Conservation (phyloP, 2,888 invertebrate species). For the Homarus gammarus region DNA sequence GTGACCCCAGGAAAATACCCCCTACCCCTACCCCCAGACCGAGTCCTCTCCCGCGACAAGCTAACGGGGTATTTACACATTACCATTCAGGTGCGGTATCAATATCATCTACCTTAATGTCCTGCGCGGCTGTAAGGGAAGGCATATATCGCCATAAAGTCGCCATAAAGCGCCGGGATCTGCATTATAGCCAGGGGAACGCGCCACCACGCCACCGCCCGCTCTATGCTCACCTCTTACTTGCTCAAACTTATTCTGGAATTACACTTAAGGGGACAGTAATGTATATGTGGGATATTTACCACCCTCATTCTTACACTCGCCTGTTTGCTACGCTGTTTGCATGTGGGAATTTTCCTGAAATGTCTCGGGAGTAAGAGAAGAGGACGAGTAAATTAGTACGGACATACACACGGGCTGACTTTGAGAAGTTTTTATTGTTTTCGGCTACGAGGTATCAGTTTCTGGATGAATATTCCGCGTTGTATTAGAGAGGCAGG, state of each 20-base stretch:
- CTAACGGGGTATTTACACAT: constrained; percentile 44
- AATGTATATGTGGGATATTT: constrained; percentile 54
- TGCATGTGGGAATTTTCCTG: constrained; percentile 7
- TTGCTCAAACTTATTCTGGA: constrained; percentile 43
- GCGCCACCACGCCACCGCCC: constrained; percentile 21
- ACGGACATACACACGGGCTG: background rate
- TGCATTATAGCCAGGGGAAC: constrained; percentile 56
- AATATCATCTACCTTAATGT: constrained; percentile 45
- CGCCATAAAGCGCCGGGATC: constrained; percentile 53
- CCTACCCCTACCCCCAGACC: background rate
- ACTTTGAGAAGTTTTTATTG: background rate
- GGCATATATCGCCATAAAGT: constrained; percentile 56
- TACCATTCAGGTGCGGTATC: constrained; percentile 48
- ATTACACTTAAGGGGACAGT: constrained; percentile 62
- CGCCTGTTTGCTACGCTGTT: constrained; percentile 20
- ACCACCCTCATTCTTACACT: constrained; percentile 40
- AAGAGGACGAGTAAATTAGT: background rate
- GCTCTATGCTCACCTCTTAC: constrained; percentile 41
- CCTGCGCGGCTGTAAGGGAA: constrained; percentile 40
- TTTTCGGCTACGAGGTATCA: background rate
- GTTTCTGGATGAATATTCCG: background rate
- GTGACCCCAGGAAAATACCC: background rate
- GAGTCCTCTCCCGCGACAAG: background rate
- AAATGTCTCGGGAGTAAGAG: background rate
- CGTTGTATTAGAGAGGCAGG: background rate